Percentiles rank a stretch among this genome's conserved stretches.
These are phyloP conservation scores for Seriola rivoliana DNA, from an alignment of 2,113 vertebrate genomes.

Conservation along the genomic window DNA sequence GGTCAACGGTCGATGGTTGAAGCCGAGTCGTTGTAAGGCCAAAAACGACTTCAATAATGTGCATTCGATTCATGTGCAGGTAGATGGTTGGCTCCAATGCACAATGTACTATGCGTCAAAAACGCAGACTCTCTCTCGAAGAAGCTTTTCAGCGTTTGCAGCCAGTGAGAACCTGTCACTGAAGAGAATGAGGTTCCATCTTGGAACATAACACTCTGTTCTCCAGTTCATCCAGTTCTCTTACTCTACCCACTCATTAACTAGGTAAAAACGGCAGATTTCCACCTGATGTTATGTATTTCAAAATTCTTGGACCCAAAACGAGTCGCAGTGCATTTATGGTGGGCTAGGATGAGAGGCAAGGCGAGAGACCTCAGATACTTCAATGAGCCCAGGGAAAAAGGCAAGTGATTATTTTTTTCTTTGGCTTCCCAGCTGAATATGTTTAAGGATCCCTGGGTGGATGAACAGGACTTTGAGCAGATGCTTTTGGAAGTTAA, in stretches of 20 bases:
- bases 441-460: not conserved
- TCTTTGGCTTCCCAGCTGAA: not conserved
- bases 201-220: not conserved
- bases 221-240: not conserved
- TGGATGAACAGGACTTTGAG: not conserved
- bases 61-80: too few species aligned
- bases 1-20: too few species aligned
- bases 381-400: not conserved
- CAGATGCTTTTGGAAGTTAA: not conserved
- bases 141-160: not conserved
- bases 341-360: not conserved
- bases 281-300: not conserved
- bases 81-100: too few species aligned
- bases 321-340: not conserved
- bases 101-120: too few species aligned
- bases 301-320: not conserved
- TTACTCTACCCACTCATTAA: not conserved
- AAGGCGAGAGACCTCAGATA: not conserved
- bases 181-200: not conserved
- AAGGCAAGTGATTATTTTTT: not conserved
- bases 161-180: not conserved
- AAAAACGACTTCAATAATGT: too few species aligned
- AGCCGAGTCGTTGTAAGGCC: too few species aligned
- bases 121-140: too few species aligned
- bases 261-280: not conserved